These are phyloP conservation scores for Pungitius pungitius DNA, from an alignment of 2,113 vertebrate species.

Conservation along the genomic window DNA sequence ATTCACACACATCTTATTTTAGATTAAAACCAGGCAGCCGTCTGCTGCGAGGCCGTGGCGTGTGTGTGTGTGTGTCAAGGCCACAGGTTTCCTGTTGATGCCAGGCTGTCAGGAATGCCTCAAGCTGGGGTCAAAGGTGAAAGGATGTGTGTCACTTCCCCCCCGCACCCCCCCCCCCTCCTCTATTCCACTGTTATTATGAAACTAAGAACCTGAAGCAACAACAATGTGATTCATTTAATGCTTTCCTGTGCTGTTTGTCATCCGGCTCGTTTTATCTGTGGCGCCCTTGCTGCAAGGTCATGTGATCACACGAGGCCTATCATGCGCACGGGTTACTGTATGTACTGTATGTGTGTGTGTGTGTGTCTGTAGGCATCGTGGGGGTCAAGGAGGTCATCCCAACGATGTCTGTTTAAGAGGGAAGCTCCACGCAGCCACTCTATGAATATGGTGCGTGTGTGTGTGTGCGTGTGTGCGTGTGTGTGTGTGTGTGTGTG, in stretches of 20 bases:
- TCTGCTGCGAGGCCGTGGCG: slow-evolving; percentile 1
- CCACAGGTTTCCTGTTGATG: slow-evolving; percentile 77
- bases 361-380: slow-evolving; percentile 11
- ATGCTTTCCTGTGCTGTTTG: not conserved
- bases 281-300: not conserved
- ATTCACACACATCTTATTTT: slow-evolving; percentile 16
- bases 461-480: slow-evolving; percentile 2
- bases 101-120: slow-evolving; percentile 63
- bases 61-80: slow-evolving; percentile 39
- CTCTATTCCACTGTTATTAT: too few relatives aligned
- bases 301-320: not conserved
- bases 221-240: not conserved
- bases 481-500: not conserved
- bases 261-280: not conserved
- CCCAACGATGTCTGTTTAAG: slow-evolving; percentile 26
- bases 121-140: slow-evolving; percentile 65
- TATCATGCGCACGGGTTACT: not conserved
- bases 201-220: too few relatives aligned
- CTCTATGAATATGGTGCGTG: not conserved
- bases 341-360: slow-evolving; percentile 1
- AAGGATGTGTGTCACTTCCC: slow-evolving; percentile 76
- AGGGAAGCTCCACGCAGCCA: not conserved
- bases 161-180: slow-evolving; percentile 41
- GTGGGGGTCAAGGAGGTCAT: slow-evolving; percentile 1
- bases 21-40: slow-evolving; percentile 30